phyloP scores from a whole-genome alignment of 2,888 invertebrate genomes.

The Platycnemis pennipes region DNA sequence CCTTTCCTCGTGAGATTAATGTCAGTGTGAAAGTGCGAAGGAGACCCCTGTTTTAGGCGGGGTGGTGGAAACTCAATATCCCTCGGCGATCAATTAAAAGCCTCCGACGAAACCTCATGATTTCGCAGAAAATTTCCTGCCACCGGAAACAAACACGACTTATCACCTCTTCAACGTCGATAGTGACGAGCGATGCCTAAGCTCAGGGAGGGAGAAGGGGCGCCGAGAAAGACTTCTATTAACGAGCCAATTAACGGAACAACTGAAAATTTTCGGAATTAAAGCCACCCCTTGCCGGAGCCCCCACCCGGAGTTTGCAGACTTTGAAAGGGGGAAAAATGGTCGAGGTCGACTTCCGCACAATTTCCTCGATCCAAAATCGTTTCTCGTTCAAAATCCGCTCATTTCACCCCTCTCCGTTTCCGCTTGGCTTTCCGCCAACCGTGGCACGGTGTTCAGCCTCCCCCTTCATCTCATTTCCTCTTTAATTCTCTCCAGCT shows the following conservation, averaged over 20 bases:
- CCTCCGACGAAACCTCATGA: not conserved
- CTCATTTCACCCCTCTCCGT: not conserved
- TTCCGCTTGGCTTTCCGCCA: too few species aligned
- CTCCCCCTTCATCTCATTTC: not conserved
- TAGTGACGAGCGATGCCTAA: too few species aligned
- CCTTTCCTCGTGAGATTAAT: not conserved
- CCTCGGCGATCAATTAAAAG: not conserved
- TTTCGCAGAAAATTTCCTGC: not conserved
- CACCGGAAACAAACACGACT: not conserved
- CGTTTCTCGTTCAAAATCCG: not conserved
- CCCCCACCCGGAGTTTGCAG: not conserved
- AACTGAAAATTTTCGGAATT: not conserved
- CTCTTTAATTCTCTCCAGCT: not conserved
- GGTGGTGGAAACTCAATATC: not conserved
- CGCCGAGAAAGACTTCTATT: not conserved
- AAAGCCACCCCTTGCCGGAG: not conserved
- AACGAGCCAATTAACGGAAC: not conserved
- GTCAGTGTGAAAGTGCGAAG: not conserved
- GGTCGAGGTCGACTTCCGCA: not conserved
- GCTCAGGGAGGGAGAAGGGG: not conserved
- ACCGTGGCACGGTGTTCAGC: too few species aligned
- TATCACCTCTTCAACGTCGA: not conserved
- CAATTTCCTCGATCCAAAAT: not conserved
- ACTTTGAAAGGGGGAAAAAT: not conserved
- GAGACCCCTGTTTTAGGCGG: not conserved